Evolutionary conservation across 2,888 invertebrate genomes (phyloP).

Genomic region (Leucophora obtusa): DNA sequence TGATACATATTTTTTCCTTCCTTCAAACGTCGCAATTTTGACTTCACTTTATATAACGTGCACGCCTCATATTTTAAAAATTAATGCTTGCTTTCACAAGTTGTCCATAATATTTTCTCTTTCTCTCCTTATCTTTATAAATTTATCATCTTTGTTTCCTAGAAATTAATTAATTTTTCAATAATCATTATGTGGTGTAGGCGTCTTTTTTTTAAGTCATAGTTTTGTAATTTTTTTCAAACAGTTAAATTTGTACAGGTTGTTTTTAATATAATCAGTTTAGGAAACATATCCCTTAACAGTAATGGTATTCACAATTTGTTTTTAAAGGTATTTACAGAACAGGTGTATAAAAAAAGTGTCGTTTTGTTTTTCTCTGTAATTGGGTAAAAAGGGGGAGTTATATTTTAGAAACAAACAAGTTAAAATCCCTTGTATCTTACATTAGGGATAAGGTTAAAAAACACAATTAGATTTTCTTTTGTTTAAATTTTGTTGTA

Average conservation of each 20-base stretch:
- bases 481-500: slow-evolving; percentile 12
- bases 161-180: neutral
- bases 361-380: slow-evolving; percentile 53
- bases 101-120: no score
- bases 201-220: slow-evolving; percentile 50
- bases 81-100: no score
- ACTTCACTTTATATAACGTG: no score
- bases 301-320: slow-evolving; percentile 46
- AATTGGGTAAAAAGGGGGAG: neutral
- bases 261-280: slow-evolving; percentile 21
- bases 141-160: slow-evolving; percentile 29
- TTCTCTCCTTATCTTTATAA: neutral
- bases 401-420: slow-evolving; percentile 7
- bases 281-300: slow-evolving; percentile 11
- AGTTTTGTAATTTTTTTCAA: slow-evolving; percentile 10
- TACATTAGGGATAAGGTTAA: slow-evolving; percentile 37
- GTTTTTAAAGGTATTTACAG: slow-evolving; percentile 51
- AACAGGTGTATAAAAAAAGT: slow-evolving; percentile 47
- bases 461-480: slow-evolving; percentile 48
- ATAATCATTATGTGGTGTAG: slow-evolving; percentile 7
- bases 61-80: no score
- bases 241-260: slow-evolving; percentile 59
- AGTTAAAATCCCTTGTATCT: slow-evolving; percentile 9
- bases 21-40: no score
- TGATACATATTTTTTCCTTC: no score